Evolutionary conservation across 2,888 invertebrate species (phyloP).

Genomic region (Polymixis flavicincta): DNA sequence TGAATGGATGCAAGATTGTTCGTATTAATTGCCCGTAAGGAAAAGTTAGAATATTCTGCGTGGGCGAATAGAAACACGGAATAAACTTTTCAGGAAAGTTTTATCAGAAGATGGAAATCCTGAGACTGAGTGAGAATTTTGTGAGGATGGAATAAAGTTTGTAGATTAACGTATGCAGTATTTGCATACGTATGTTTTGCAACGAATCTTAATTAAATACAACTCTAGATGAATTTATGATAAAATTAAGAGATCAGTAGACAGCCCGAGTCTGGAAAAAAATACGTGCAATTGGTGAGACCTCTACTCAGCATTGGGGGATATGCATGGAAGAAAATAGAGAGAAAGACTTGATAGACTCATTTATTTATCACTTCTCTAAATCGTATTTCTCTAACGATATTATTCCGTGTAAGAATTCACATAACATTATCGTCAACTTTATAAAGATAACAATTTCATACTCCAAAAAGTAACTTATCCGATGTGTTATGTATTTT

Average conservation of each 20-base stretch:
- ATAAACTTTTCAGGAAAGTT: conserved; percentile 12
- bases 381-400: too few relatives aligned
- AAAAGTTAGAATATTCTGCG: conserved; percentile 42
- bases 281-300: background rate
- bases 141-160: background rate
- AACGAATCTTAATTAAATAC: background rate
- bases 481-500: background rate
- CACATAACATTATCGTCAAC: background rate
- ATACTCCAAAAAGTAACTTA: background rate
- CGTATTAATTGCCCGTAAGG: conserved; percentile 59
- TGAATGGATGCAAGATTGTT: conserved; percentile 64
- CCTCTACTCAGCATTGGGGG: background rate
- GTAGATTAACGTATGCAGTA: background rate
- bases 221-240: background rate
- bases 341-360: background rate
- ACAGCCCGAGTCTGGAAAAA: background rate
- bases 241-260: background rate
- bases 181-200: background rate
- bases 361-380: too few relatives aligned
- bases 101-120: background rate
- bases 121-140: conserved; percentile 1
- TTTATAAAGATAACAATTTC: background rate
- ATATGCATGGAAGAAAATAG: background rate
- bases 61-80: conserved; percentile 19
- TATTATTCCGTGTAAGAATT: too few relatives aligned